These are phyloP conservation scores for Chymomyza costata DNA, from an alignment of 1,140 invertebrate genomes.

Conservation along the genomic window DNA sequence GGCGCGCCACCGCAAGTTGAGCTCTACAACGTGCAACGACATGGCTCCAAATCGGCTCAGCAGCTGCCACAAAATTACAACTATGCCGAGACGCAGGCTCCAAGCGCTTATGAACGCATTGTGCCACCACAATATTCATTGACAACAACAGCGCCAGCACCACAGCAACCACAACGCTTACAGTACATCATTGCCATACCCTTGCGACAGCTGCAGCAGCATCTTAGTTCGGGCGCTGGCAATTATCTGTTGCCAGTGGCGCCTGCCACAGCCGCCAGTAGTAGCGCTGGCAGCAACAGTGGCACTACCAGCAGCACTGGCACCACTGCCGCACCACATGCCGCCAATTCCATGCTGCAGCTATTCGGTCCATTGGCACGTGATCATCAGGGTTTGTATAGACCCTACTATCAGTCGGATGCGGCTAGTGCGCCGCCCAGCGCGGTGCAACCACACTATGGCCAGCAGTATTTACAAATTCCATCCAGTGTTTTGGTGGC, in stretches of 20 bases:
- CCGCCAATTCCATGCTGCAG: conserved; percentile 38
- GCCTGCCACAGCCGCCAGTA: conserved; percentile 13
- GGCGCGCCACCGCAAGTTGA: conserved; percentile 52
- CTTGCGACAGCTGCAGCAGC: conserved; percentile 59
- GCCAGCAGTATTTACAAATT: conserved; percentile 56
- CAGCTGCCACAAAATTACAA: conserved; percentile 34
- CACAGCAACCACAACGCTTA: conserved; percentile 33
- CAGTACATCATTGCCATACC: conserved; percentile 72
- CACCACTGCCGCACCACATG: background rate
- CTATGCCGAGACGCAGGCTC: conserved; percentile 27
- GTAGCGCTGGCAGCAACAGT: conserved; percentile 13
- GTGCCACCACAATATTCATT: conserved; percentile 20
- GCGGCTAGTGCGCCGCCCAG: conserved; percentile 25
- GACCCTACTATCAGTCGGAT: conserved; percentile 51
- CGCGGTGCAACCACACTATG: conserved; percentile 15
- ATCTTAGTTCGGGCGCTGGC: no score
- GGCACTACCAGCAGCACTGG: conserved; percentile 15
- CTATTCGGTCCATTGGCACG: conserved; percentile 56
- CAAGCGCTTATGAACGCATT: conserved; percentile 21
- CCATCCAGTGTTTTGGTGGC: conserved; percentile 52
- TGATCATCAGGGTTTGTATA: conserved; percentile 53
- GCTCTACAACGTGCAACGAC: conserved; percentile 52
- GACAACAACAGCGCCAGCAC: conserved; percentile 14
- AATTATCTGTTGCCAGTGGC: conserved; percentile 6
- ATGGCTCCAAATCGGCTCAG: conserved; percentile 11